Evolutionary conservation across 2,797 vertebrate genomes (phyloP).

Genomic region (Eidolon dupreanum): DNA sequence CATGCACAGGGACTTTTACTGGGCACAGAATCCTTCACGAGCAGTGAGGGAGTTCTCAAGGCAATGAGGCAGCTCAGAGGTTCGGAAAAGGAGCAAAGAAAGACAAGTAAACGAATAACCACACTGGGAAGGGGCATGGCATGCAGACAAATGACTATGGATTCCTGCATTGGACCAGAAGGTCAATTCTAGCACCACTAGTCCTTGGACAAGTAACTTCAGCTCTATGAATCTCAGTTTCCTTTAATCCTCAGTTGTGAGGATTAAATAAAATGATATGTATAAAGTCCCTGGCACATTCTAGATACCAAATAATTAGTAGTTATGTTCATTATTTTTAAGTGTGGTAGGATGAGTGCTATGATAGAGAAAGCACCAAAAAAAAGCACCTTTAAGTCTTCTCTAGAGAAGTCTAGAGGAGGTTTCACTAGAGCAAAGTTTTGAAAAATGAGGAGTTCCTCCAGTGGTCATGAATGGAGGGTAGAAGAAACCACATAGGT

Average conservation of each 20-base stretch:
- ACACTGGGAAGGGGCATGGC: background rate
- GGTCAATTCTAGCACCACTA: background rate
- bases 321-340: background rate
- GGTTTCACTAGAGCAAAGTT: background rate
- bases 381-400: background rate
- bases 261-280: background rate
- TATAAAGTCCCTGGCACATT: background rate
- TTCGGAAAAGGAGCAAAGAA: background rate
- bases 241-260: background rate
- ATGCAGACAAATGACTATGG: background rate
- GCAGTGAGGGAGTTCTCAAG: background rate
- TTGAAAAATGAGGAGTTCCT: background rate
- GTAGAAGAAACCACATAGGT: background rate
- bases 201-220: background rate
- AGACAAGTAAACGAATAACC: background rate
- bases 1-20: background rate
- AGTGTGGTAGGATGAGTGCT: background rate
- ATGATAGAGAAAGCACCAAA: background rate
- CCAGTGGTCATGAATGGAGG: background rate
- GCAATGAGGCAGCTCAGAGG: background rate
- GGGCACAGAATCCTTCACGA: background rate
- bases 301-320: background rate
- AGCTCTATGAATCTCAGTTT: background rate
- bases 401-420: background rate
- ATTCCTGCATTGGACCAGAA: background rate